Base-by-base conservation (phyloP, 2,888 invertebrate species). In the Gastrophysa polygoni region DNA sequence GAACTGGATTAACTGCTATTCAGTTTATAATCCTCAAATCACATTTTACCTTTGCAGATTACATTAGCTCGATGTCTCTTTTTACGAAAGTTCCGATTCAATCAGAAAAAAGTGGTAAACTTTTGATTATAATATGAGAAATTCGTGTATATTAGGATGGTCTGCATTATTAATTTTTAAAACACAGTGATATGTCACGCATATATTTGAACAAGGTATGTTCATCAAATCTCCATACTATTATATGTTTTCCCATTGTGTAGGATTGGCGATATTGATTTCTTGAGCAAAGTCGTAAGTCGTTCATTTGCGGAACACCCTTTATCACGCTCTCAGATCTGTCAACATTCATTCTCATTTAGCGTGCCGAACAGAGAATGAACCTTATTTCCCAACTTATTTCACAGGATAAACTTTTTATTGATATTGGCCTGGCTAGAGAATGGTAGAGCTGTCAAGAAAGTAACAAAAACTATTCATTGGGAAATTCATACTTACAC, bases 291-390 rank as follows among this genome's bases (percentile, higher is more conserved):
- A 38, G 38, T 38, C 14, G 14, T 38, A 38, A 38, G 14, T n/a
- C 38, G 38, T 38, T 38, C 38, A 38, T 38, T 38, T 38, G 14
- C 10, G n/a, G 11, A 38, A 38, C 38, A 38, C 38, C 38, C 11
- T 38, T 38, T 38, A 38, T 38, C 38, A 38, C 38, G 38, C 38
- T 38, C 38, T 38, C 14, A 38, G 38, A 38, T 38, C 38, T 38
- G 38, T 38, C 38, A 38, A 38, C 38, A 38, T 38, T 6, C 38
- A 38, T 38, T 38, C 14, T 38, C 38, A 38, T 38, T 38, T 38
- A 14, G 38, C 38, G n/a, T 11, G 38, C 38, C 38, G 38, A 14
- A n/a, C 38, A 38, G 38, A 38, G 14, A 38, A 38, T 14, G 38
- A 38, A 14, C 38, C 14, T 38, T 14, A 38, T 38, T 11, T 14